These are phyloP conservation scores for Epistrophella euchroma DNA, from an alignment of 2,888 invertebrate species.

Conservation along the genomic window DNA sequence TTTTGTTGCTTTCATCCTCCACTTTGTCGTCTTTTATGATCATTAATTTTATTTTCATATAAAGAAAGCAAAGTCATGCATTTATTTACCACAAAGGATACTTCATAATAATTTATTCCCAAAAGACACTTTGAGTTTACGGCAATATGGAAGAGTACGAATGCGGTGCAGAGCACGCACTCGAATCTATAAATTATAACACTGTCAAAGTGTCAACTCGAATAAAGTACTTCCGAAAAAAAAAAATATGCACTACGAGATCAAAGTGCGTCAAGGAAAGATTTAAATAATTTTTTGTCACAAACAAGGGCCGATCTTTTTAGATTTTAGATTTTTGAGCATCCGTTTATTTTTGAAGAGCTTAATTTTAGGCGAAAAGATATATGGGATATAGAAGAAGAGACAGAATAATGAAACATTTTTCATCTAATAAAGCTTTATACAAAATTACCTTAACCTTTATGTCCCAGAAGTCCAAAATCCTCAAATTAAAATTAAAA, in stretches of 20 bases:
- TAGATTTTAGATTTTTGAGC: background rate
- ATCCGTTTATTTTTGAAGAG: background rate
- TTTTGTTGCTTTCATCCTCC: slow-evolving; percentile 12
- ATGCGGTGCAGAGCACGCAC: slow-evolving; percentile 10
- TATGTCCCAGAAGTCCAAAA: too few species aligned
- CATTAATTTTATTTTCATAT: slow-evolving; percentile 64
- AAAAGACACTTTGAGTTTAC: slow-evolving; percentile 20
- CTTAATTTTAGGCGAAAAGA: background rate
- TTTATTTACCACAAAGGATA: slow-evolving; percentile 53
- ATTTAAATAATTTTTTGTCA: slow-evolving; percentile 4
- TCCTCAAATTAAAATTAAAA: too few species aligned
- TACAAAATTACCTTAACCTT: too few species aligned
- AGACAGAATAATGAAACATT: too few species aligned
- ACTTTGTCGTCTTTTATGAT: slow-evolving; percentile 62
- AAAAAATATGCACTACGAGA: slow-evolving; percentile 32
- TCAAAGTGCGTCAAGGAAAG: background rate
- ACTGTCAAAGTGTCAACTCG: slow-evolving; percentile 65
- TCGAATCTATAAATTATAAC: slow-evolving; percentile 58
- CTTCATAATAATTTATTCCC: slow-evolving; percentile 44
- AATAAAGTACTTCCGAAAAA: slow-evolving; percentile 39
- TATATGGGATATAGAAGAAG: too few species aligned
- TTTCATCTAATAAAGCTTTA: too few species aligned
- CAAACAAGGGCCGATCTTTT: background rate
- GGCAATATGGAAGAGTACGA: slow-evolving; percentile 26
- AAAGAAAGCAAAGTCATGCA: slow-evolving; percentile 50